Conservation (phyloP, 2,888 invertebrate species). For the Drosophila mulleri region DNA sequence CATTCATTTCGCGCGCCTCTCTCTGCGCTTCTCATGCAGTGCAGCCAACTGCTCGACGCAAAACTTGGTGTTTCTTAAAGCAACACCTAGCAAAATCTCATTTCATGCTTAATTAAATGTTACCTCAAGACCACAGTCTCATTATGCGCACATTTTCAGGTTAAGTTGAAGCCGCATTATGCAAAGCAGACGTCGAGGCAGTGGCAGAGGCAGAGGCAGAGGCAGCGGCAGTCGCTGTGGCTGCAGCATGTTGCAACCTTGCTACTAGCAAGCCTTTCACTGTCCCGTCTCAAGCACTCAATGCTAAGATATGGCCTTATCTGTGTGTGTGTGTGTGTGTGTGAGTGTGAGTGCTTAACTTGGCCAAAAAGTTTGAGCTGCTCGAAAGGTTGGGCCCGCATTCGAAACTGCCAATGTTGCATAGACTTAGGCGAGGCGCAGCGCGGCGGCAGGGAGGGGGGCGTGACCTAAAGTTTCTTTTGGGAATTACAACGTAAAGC, state of each 20-base stretch:
- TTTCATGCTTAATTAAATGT: slow-evolving; percentile 75
- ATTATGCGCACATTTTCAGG: slow-evolving; percentile 72
- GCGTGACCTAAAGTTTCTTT: slow-evolving; percentile 41
- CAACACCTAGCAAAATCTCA: slow-evolving; percentile 65
- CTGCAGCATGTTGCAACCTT: slow-evolving; percentile 44
- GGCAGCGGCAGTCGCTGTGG: slow-evolving; percentile 15
- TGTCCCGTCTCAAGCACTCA: background rate
- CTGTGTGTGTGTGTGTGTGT: background rate
- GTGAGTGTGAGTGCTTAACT: background rate
- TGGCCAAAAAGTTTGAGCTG: slow-evolving; percentile 46
- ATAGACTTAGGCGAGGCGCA: slow-evolving; percentile 45
- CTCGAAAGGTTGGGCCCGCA: slow-evolving; percentile 63
- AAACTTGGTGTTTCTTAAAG: slow-evolving; percentile 33
- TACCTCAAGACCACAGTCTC: slow-evolving; percentile 64
- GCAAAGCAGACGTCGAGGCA: slow-evolving; percentile 49
- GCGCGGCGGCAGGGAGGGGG: too few relatives aligned
- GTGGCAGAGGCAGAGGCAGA: background rate
- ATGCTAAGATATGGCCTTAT: slow-evolving; percentile 15
- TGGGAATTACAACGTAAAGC: slow-evolving; percentile 20
- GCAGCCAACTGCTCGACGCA: slow-evolving; percentile 4
- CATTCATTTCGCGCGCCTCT: slow-evolving; percentile 12
- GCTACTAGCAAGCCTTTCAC: slow-evolving; percentile 3
- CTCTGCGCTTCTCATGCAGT: slow-evolving; percentile 14
- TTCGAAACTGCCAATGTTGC: slow-evolving; percentile 69
- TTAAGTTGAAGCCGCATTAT: slow-evolving; percentile 64